A percentile compares a stretch with the other conserved stretches of the same genome.
Conservation (phyloP, 2,797 vertebrate species). For the Uromys caudimaculatus region DNA sequence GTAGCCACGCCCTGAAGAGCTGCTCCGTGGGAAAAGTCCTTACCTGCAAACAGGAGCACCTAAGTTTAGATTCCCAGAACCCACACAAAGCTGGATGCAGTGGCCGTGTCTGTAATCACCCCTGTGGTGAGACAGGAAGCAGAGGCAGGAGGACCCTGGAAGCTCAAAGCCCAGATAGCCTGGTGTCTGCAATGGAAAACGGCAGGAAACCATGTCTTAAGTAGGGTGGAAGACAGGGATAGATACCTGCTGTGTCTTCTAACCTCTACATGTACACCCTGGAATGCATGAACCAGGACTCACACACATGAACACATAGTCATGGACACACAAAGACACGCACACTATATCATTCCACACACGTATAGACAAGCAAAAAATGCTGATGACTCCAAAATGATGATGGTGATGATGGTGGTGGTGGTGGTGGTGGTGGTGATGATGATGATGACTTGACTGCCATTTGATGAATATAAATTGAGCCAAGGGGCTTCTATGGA, state of each 20-base stretch:
- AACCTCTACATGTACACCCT: background rate
- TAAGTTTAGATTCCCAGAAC: background rate
- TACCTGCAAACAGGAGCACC: background rate
- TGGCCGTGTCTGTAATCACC: background rate
- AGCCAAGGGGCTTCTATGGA: no score
- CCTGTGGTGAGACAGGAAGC: background rate
- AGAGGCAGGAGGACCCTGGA: background rate
- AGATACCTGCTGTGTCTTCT: background rate
- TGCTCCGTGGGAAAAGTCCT: background rate
- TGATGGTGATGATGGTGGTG: no score
- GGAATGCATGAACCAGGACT: background rate
- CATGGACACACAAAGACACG: background rate
- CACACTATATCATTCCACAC: background rate
- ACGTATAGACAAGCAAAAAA: background rate
- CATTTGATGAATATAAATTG: no score
- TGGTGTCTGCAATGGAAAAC: background rate
- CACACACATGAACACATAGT: background rate
- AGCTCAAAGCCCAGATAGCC: background rate
- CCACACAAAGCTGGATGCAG: background rate
- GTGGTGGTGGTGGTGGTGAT: no score
- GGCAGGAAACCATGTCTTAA: background rate
- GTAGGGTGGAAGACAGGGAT: background rate
- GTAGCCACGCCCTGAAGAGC: background rate
- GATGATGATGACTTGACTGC: no score
- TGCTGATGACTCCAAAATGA: background rate